Percentiles rank a stretch among this genome's conserved stretches.
Evolutionary conservation across 1,140 invertebrate genomes (phyloP).

Genomic region (Pseudomyrmex dendroicus): DNA sequence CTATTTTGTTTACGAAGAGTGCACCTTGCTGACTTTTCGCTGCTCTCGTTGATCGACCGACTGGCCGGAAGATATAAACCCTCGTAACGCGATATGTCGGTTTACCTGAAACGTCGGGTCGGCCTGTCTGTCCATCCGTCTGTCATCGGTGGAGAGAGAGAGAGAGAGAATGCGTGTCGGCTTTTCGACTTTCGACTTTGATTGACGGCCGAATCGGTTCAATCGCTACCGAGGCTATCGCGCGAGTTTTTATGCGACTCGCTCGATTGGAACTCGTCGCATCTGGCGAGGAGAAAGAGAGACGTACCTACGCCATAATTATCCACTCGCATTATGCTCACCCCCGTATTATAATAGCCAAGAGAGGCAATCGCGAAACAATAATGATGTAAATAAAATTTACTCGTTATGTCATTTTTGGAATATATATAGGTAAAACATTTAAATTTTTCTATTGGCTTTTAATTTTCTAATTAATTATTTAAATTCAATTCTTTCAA

Average conservation of each 20-base stretch:
- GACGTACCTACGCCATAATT: constrained; percentile 37
- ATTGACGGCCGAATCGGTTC: constrained; percentile 66
- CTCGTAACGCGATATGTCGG: constrained; percentile 66
- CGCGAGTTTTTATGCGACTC: constrained; percentile 40
- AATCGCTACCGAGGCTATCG: constrained; percentile 59
- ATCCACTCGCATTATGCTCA: constrained; percentile 26
- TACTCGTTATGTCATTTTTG: too few species aligned
- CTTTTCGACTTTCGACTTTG: constrained; percentile 74
- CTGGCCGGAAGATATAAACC: neutral
- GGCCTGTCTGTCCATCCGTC: constrained; percentile 49
- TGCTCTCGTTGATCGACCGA: neutral
- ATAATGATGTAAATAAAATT: neutral
- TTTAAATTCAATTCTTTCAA: too few species aligned
- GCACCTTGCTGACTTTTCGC: constrained; percentile 22
- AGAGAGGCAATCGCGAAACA: neutral
- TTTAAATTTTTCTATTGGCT: too few species aligned
- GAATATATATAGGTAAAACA: too few species aligned
- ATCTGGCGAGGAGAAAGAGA: constrained; percentile 51
- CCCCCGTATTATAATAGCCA: neutral
- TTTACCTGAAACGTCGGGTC: constrained; percentile 64
- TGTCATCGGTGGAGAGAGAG: constrained; percentile 8
- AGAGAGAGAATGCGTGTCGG: constrained; percentile 40
- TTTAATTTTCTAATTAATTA: too few species aligned
- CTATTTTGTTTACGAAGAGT: constrained; percentile 15
- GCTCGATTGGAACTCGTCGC: constrained; percentile 37